A percentile compares a stretch with the other conserved stretches of the same genome.
These are phyloP conservation scores for Picus viridis DNA, from an alignment of 2,797 vertebrate genomes.

Conservation along the genomic window DNA sequence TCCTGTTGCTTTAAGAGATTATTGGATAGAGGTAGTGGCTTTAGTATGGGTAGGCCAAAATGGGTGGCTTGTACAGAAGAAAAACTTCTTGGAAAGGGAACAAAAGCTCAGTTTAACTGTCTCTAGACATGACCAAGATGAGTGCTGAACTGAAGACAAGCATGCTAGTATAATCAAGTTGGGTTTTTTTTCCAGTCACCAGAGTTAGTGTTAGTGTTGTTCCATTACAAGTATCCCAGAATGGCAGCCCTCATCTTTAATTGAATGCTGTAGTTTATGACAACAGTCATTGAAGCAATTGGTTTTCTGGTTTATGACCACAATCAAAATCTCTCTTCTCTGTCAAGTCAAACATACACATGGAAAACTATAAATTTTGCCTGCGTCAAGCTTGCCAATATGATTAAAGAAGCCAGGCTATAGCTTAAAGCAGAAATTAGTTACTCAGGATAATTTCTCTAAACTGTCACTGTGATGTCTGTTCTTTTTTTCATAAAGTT, in stretches of 20 bases:
- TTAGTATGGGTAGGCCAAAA: slow-evolving; percentile 6
- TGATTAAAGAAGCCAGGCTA: neutral
- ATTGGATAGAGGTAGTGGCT: neutral
- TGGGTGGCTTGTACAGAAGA: neutral
- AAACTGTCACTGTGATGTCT: neutral
- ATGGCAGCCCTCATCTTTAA: neutral
- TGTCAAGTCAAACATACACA: neutral
- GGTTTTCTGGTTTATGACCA: neutral
- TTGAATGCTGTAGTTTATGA: neutral
- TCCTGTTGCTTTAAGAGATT: neutral
- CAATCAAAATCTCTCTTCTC: neutral
- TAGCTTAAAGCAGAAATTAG: neutral
- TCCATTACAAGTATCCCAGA: neutral
- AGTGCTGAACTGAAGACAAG: neutral
- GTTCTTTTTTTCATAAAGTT: neutral
- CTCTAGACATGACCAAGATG: neutral
- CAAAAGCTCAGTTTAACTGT: neutral
- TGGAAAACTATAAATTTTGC: neutral
- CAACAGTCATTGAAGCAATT: neutral
- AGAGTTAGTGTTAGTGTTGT: neutral
- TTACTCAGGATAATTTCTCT: neutral
- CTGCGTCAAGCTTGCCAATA: neutral
- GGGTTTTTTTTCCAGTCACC: neutral
- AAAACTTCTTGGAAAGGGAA: neutral
- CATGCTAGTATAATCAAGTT: neutral